Percentiles rank a stretch among this genome's conserved stretches.
These are phyloP conservation scores for Otis tarda DNA, from an alignment of 2,113 vertebrate species.

Conservation along the genomic window DNA sequence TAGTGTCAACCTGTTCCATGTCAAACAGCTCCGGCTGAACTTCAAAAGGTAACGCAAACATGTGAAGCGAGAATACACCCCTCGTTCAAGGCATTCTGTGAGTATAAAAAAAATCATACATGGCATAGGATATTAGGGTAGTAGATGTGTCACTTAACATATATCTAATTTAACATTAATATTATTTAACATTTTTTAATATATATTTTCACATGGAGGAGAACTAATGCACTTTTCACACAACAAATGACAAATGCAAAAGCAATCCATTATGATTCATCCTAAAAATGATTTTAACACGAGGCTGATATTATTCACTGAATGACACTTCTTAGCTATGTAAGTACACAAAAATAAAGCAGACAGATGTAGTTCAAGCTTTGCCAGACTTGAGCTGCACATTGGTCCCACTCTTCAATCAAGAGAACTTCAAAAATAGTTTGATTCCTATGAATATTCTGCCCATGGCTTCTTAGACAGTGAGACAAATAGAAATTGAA, in stretches of 20 bases:
- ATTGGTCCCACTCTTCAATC: not conserved
- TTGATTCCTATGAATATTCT: not conserved
- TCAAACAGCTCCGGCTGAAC: not conserved
- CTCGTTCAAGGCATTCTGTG: not conserved
- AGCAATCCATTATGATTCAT: conserved; percentile 13
- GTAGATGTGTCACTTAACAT: not conserved
- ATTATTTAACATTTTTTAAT: not conserved
- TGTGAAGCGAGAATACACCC: not conserved
- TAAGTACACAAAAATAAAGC: not conserved
- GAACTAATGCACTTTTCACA: not conserved
- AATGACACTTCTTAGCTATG: not conserved
- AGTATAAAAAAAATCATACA: not conserved
- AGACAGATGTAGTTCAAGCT: not conserved
- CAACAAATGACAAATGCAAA: not conserved
- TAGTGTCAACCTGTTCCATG: not conserved
- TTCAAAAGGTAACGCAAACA: not conserved
- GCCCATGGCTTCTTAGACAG: not conserved
- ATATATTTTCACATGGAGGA: not conserved
- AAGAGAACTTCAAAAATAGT: not conserved
- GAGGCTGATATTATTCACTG: not conserved
- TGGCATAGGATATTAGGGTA: not conserved
- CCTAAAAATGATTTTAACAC: not conserved
- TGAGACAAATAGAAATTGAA: not conserved
- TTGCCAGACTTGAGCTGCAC: not conserved
- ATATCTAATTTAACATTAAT: too few species aligned